Evolutionary conservation across 92 coral and sea anemone genomes (phyloP), one percentile per base, ranked within the genome.

Genomic region (Desmophyllum pertusum): DNA sequence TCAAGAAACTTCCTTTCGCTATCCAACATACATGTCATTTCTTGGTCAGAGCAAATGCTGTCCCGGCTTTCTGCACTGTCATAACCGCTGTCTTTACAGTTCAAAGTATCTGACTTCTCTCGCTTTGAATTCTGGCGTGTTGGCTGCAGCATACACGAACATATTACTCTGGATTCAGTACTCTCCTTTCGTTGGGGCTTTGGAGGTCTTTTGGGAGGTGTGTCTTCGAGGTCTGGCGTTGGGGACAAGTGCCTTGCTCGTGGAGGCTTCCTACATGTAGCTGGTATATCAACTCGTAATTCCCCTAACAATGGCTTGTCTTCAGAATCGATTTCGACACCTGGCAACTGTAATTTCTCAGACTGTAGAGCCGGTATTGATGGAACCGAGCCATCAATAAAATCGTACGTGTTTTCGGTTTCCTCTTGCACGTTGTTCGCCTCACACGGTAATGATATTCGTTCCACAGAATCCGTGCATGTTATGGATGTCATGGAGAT

Each of bases 51-150:
- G 19, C 25, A 42, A 5, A 79, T 30, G 73, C 52, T 79, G 1
- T 79, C 63, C 1, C 62, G 64, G 55, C 83, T 79, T n/a, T 65
- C 83, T 10, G 74, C 1, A 38, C 83, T 79, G 31, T 43, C 61
- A 79, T 42, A 64, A 31, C 83, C 83, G 43, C 83, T 79, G n/a
- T 64, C 83, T 27, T 33, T 30, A 21, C 62, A 31, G 11, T 15
- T 27, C 14, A 15, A 29, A 50, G 75, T 38, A 43, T 43, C 55
- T 14, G 55, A 72, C 55, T 51, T 75, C 64, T 31, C 1, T 8
- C 31, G 79, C 43, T 5, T 35, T 30, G 31, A 30, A 9, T 27
- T 10, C 33, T 17, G 25, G 30, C 43, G 29, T 23, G 18, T 23
- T 19, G 79, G 10, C 19, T 50, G 31, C 31, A 53, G 4, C 70